Evolutionary conservation across 2,888 invertebrate genomes (phyloP), one percentile per base, ranked within the genome.

Genomic region (Xylota sylvarum): DNA sequence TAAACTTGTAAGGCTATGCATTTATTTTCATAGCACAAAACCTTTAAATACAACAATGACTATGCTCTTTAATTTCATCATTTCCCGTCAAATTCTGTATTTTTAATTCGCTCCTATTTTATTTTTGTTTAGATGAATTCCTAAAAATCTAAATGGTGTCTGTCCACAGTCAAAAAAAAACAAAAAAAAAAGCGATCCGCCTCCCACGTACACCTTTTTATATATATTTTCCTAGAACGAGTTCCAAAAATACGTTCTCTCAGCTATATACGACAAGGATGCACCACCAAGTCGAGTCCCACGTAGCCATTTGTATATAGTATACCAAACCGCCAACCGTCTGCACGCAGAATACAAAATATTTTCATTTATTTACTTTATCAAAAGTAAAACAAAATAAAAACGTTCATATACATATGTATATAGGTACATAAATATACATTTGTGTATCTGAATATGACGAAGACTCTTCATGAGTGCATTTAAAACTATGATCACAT

Each of bases 401-500:
- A 50, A 23, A 23, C 23, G 23, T 23, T n/a, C n/a, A 55, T 35
- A 77, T 50, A 14, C 4, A 40, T 17, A 30, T 46, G 9, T 19
- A n/a, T 27, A 64, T n/a, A 30, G 5, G 43, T 5, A n/a, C 17
- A 64, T n/a, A 30, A 5, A 43, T 5, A 50, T 14, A 56, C 12
- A 64, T 27, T 62, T 70, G 35, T 64, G 46, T 73, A 72, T 78
- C 35, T 65, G 55, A 69, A 78, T 60, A 79, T 79, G 74, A 74
- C 69, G 30, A 73, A 80, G 81, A 78, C 86, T 82, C 86, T 82
- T 86, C 86, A 82, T 74, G 86, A 86, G 86, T 82, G 86, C 86
- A 86, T 86, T 86, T 78, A 82, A 86, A 82, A 86, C 86, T 86
- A 82, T 86, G 86, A 86, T 81, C 86, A 82, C 86, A 86, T 86